Evolutionary conservation across 92 coral and sea anemone genomes (phyloP).

Genomic region (Palythoa caribaeorum): DNA sequence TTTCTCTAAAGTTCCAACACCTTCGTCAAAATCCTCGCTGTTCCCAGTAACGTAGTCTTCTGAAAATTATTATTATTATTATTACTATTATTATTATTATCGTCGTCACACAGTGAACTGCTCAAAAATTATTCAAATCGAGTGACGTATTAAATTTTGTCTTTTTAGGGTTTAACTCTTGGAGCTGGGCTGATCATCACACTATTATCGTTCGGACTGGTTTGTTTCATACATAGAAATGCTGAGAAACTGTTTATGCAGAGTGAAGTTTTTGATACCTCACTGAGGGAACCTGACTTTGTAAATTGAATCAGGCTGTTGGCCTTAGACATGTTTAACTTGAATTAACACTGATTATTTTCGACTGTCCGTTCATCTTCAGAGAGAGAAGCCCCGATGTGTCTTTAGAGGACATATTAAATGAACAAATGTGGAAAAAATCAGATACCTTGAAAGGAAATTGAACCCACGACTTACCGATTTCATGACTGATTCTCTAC

Average conservation of each 20-base stretch:
- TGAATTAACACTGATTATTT: background rate
- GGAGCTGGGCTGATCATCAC: constrained; percentile 87
- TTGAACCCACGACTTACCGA: no score
- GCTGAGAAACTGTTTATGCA: constrained; percentile 87
- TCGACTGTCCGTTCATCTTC: background rate
- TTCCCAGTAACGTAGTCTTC: no score
- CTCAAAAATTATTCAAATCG: background rate
- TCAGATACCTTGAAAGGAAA: no score
- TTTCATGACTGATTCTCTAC: no score
- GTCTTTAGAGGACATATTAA: no score
- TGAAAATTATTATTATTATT: no score
- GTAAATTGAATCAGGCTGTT: constrained; percentile 12
- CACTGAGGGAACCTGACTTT: constrained; percentile 12
- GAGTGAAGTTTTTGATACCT: constrained; percentile 26
- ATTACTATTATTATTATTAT: no score
- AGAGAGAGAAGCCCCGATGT: no score
- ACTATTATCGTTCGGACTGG: constrained; percentile 75
- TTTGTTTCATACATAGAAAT: constrained; percentile 80
- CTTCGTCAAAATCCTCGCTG: no score
- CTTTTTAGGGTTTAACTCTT: constrained; percentile 77
- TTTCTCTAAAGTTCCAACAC: no score
- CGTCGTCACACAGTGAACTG: background rate
- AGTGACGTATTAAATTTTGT: constrained; percentile 2
- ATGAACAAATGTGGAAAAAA: no score
- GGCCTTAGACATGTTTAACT: background rate